phyloP scores from a whole-genome alignment of 2,113 vertebrate genomes.

The Chaetops frenatus region DNA sequence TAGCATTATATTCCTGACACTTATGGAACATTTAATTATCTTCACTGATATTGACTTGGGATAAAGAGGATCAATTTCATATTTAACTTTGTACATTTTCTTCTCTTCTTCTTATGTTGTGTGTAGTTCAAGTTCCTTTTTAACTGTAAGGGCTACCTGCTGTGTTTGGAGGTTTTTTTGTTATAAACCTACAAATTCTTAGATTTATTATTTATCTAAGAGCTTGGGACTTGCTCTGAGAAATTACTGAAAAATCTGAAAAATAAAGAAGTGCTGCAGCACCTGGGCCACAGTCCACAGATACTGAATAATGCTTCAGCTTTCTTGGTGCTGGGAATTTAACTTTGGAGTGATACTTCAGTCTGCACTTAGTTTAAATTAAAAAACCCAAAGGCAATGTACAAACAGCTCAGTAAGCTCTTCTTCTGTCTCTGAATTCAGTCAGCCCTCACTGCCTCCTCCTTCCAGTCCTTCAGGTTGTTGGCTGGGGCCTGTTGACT shows the following conservation, averaged over 20 bases:
- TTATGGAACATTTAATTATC: neutral
- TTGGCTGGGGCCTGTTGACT: neutral
- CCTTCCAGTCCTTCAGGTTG: neutral
- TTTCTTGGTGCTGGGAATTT: neutral
- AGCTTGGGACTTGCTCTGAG: neutral
- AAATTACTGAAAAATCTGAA: no score
- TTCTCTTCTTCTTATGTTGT: neutral
- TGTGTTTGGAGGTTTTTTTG: rapidly evolving
- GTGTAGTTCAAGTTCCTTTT: neutral
- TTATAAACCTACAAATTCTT: neutral
- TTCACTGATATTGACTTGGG: neutral
- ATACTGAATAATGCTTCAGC: neutral
- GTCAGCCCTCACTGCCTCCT: neutral
- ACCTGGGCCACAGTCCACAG: neutral
- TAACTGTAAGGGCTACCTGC: neutral
- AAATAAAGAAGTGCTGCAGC: neutral
- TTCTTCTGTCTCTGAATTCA: neutral
- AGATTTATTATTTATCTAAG: neutral
- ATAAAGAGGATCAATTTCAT: neutral
- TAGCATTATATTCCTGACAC: neutral
- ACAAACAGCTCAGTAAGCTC: neutral
- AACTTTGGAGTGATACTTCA: neutral
- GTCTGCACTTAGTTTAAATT: neutral
- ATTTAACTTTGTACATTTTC: neutral
- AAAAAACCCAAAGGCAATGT: neutral